Evolutionary conservation across 2,113 vertebrate species (phyloP).

Genomic region (Cynoglossus semilaevis): DNA sequence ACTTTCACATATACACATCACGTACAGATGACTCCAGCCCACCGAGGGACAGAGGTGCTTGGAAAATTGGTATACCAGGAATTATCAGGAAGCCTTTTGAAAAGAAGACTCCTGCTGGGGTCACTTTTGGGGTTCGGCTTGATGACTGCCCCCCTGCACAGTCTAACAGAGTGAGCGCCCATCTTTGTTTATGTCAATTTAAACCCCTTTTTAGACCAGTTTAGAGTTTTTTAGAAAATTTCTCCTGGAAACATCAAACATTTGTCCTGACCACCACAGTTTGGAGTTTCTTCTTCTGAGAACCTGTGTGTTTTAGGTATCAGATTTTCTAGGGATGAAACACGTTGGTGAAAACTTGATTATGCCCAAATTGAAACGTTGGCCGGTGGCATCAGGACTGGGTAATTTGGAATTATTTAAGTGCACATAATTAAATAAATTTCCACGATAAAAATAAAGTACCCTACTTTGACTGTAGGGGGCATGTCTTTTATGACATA

Average conservation of each 20-base stretch:
- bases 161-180: slow-evolving; percentile 82
- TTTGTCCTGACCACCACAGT: too few species aligned
- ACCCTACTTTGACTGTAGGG: not conserved
- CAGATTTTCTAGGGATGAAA: too few species aligned
- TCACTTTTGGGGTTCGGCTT: slow-evolving; percentile 91
- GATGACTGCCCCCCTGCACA: slow-evolving; percentile 94
- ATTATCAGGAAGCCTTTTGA: slow-evolving; percentile 96
- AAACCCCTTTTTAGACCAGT: too few species aligned
- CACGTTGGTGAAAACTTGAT: too few species aligned
- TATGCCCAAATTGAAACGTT: too few species aligned
- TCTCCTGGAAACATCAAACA: too few species aligned
- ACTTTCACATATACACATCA: slow-evolving; percentile 5
- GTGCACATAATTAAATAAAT: too few species aligned
- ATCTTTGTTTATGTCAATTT: not conserved
- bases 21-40: slow-evolving; percentile 90
- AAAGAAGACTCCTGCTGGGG: slow-evolving; percentile 85
- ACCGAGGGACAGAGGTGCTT: slow-evolving; percentile 89
- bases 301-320: not conserved
- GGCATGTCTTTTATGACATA: not conserved
- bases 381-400: too few species aligned
- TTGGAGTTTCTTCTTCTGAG: too few species aligned
- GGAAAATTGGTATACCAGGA: slow-evolving; percentile 90
- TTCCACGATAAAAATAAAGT: too few species aligned
- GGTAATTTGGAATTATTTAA: too few species aligned
- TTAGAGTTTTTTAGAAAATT: not conserved